phyloP scores from a whole-genome alignment of 2,113 vertebrate genomes.

The Hiodon tergisus region DNA sequence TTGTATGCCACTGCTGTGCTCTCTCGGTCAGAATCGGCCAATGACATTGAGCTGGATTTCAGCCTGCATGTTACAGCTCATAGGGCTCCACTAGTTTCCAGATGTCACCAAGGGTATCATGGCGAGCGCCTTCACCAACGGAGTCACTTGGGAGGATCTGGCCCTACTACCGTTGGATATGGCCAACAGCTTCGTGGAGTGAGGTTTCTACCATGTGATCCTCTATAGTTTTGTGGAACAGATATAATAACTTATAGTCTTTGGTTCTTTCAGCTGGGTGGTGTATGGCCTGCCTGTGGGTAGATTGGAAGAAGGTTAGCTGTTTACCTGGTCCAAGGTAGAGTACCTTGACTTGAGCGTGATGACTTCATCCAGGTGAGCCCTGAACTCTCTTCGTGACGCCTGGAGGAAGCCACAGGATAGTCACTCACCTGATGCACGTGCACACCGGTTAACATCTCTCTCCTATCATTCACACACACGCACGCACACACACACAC shows the following conservation, averaged over 20 bases:
- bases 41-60: neutral
- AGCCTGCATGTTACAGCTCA: neutral
- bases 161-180: too few species aligned
- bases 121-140: too few species aligned
- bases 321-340: conserved; percentile 41
- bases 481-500: conserved; percentile 1
- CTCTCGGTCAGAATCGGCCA: too few species aligned
- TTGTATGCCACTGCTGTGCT: too few species aligned
- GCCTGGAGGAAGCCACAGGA: conserved; percentile 38
- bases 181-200: too few species aligned
- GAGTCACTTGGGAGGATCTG: too few species aligned
- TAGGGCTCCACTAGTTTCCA: neutral
- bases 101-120: neutral
- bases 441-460: neutral
- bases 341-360: conserved; percentile 39
- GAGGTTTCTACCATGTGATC: neutral
- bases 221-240: neutral
- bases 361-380: conserved; percentile 39
- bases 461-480: neutral
- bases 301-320: conserved; percentile 17
- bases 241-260: conserved; percentile 11
- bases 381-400: conserved; percentile 38
- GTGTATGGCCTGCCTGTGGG: conserved; percentile 20
- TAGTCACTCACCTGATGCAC: conserved; percentile 25
- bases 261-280: conserved; percentile 20